Base-by-base conservation (phyloP, 2,797 vertebrate species). In the Schizopygopsis malacanthus region DNA sequence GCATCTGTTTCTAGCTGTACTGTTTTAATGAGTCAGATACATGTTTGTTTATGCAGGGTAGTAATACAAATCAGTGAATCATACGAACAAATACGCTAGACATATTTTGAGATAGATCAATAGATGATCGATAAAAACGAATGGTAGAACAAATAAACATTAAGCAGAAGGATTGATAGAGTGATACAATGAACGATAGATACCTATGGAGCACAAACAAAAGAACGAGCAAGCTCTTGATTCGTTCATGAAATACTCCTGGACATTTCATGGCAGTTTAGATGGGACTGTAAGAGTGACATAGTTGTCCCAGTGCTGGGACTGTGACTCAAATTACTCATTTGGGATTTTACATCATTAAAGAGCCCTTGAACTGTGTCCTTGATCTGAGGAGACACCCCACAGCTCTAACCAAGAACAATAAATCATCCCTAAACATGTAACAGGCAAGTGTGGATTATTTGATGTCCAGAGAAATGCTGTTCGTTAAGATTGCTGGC, bases 351-450 rank as follows among this genome's bases (percentile, higher is more conserved):
- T 12, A 22, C 3, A 16, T 78, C 82, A 77, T 78, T 78, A 78
- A 84, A 69, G 15, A 67, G 83, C 76, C 76, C 73, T 78, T 79
- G 65, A 85, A 85, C 83, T 37, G 18, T 79, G 65, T 85, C 76
- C 77, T 79, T 45, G 50, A 22, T 37, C 28, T 52, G 39, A 79
- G 65, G 20, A 70, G 65, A 69, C 72, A 52, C 73, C 73, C 61
- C 47, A 50, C 76, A 70, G 83, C 52, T 37, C 52, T 3, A 59
- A 79, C 50, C 83, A 59, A n/a, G 76, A 45, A 79, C 75, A 47
- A 85, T 85, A 39, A 61, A 85, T 85, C 75, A 79, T 11, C 75
- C 15, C 37, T 69, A 56, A 84, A 84, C n/a, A 12, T 1, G 16
- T 59, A 54, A 56, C 45, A 67, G 6, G 16, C 61, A 25, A 70